phyloP scores from a whole-genome alignment of 2,113 vertebrate genomes.

The Hyperopisus bebe region DNA sequence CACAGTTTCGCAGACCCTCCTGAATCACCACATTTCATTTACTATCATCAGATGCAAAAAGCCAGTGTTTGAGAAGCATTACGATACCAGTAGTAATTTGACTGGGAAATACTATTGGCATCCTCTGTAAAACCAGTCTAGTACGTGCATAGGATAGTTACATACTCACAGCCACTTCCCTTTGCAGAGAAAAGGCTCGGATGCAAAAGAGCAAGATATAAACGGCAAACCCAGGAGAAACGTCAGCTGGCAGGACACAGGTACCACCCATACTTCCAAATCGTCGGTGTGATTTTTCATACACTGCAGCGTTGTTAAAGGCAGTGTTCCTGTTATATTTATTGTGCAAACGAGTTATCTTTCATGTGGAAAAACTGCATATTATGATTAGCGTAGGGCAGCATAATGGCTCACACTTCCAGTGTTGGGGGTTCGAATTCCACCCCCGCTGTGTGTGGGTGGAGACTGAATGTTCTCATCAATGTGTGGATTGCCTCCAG shows the following conservation, averaged over 20 bases:
- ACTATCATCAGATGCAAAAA: neutral
- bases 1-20: neutral
- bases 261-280: conserved; percentile 50
- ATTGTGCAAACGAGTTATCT: neutral
- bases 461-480: neutral
- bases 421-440: neutral
- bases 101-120: neutral
- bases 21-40: neutral
- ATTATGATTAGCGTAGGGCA: neutral
- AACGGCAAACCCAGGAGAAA: conserved; percentile 69
- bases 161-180: neutral
- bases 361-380: neutral
- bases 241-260: conserved; percentile 80
- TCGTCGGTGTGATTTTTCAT: neutral
- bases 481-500: neutral
- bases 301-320: neutral
- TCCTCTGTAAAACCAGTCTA: neutral
- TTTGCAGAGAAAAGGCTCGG: conserved; percentile 63
- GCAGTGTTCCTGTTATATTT: neutral
- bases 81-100: neutral
- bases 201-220: conserved; percentile 60
- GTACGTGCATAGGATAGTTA: neutral
- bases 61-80: neutral
- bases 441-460: neutral
- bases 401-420: neutral